A percentile compares a stretch with the other conserved stretches of the same genome.
Evolutionary conservation across 2,797 vertebrate genomes (phyloP).

Genomic region (Neosalanx taihuensis): DNA sequence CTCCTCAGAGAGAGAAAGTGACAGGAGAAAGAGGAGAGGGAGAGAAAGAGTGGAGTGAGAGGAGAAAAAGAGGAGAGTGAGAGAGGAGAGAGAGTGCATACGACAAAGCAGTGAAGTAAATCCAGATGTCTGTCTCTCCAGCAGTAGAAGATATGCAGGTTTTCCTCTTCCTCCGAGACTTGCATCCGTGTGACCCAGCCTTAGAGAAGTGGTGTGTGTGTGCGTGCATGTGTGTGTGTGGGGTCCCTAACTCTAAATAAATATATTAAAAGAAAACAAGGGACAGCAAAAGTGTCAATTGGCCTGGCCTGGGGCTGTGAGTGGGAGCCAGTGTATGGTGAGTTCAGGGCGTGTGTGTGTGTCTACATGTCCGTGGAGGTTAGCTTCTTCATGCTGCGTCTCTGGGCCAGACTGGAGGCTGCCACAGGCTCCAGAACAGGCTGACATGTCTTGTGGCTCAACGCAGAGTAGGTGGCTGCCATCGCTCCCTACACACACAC

Average conservation of each 20-base stretch:
- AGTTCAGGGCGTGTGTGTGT: slow-evolving; percentile 41
- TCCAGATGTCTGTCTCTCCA: slow-evolving; percentile 66
- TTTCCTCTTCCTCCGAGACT: slow-evolving; percentile 47
- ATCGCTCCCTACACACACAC: slow-evolving; percentile 82
- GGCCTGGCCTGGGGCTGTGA: slow-evolving; percentile 2
- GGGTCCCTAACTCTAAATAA: slow-evolving; percentile 50
- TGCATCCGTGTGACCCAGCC: slow-evolving; percentile 41
- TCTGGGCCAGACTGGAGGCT: slow-evolving; percentile 93
- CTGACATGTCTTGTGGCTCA: slow-evolving; percentile 94
- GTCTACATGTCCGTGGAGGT: slow-evolving; percentile 94
- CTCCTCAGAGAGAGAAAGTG: slow-evolving; percentile 45
- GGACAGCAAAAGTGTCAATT: slow-evolving; percentile 46
- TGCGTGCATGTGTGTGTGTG: slow-evolving; percentile 37
- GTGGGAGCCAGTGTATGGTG: slow-evolving; percentile 47
- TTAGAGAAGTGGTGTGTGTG: slow-evolving; percentile 44
- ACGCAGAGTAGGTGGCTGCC: slow-evolving; percentile 90
- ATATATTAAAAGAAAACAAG: slow-evolving; percentile 49
- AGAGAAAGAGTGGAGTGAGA: background rate
- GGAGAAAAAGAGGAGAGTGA: slow-evolving; percentile 56
- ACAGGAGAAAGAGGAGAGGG: background rate
- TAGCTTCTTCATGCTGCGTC: slow-evolving; percentile 96
- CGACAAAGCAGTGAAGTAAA: slow-evolving; percentile 71
- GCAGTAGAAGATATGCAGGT: slow-evolving; percentile 64
- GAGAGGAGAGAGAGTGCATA: slow-evolving; percentile 55
- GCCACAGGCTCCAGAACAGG: slow-evolving; percentile 94